Conservation (phyloP, 2,888 invertebrate species). For the Orchesellides sinensis region DNA sequence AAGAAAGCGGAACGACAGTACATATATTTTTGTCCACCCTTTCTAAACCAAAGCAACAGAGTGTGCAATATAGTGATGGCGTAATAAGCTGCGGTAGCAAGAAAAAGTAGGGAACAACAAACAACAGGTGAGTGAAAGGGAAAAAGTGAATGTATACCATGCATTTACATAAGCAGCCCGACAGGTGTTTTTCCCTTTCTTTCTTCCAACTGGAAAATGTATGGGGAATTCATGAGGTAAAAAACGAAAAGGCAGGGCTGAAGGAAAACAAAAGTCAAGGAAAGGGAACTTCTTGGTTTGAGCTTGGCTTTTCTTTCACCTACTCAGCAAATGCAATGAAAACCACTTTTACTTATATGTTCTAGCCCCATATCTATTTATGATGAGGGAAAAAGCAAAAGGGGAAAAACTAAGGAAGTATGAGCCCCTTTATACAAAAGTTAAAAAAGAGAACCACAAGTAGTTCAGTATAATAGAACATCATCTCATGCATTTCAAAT, state of each 20-base stretch:
- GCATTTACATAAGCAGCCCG: constrained; percentile 64
- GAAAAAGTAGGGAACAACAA: constrained; percentile 47
- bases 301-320: constrained; percentile 39
- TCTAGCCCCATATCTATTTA: not conserved
- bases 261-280: constrained; percentile 43
- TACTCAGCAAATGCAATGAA: not conserved
- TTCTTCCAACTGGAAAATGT: not conserved
- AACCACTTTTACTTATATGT: constrained; percentile 31
- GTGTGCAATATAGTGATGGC: constrained; percentile 54
- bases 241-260: not conserved
- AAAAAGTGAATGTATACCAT: constrained; percentile 27
- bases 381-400: not conserved
- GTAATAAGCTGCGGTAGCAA: constrained; percentile 10
- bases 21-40: not conserved
- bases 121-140: constrained; percentile 66
- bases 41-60: constrained; percentile 53
- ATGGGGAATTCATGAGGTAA: constrained; percentile 42
- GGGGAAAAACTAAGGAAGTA: constrained; percentile 11
- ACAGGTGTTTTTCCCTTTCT: constrained; percentile 63
- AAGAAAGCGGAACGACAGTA: too few species aligned
- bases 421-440: constrained; percentile 39
- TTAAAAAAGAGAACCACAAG: constrained; percentile 46
- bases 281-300: not conserved
- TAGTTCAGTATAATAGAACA: not conserved
- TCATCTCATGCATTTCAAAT: constrained; percentile 59